Conservation (phyloP, 2,797 vertebrate species). For the Catharus ustulatus region DNA sequence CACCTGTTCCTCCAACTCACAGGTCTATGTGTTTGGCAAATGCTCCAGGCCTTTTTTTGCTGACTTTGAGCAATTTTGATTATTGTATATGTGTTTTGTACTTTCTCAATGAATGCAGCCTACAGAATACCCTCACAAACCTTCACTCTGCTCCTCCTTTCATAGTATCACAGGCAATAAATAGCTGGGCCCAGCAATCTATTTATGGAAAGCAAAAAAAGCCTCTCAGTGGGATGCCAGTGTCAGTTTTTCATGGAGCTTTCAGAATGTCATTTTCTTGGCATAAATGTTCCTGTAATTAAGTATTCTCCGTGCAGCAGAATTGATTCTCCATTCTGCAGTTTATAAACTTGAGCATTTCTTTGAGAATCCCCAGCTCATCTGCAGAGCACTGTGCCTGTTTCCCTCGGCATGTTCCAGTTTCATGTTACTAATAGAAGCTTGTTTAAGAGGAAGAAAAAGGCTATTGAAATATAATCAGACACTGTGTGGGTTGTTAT, state of each 20-base stretch:
- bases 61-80: neutral
- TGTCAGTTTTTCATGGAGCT: constrained; percentile 66
- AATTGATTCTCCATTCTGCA: constrained; percentile 69
- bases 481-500: constrained; percentile 6
- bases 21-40: neutral
- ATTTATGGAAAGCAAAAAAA: constrained; percentile 49
- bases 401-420: neutral
- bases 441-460: constrained; percentile 4
- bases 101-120: constrained; percentile 33
- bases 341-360: constrained; percentile 64
- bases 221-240: constrained; percentile 36
- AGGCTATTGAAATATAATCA: constrained; percentile 44
- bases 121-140: constrained; percentile 2
- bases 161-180: constrained; percentile 45
- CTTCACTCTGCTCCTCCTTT: constrained; percentile 15
- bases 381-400: constrained; percentile 25
- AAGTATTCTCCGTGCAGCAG: constrained; percentile 53
- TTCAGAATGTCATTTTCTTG: constrained; percentile 67
- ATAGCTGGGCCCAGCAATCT: constrained; percentile 20
- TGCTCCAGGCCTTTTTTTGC: neutral
- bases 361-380: constrained; percentile 42
- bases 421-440: constrained; percentile 38
- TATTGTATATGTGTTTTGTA: neutral
- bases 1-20: neutral
- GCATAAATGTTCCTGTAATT: constrained; percentile 59